These are phyloP conservation scores for Stratiomys singularior DNA, from an alignment of 2,888 invertebrate genomes.

Conservation along the genomic window DNA sequence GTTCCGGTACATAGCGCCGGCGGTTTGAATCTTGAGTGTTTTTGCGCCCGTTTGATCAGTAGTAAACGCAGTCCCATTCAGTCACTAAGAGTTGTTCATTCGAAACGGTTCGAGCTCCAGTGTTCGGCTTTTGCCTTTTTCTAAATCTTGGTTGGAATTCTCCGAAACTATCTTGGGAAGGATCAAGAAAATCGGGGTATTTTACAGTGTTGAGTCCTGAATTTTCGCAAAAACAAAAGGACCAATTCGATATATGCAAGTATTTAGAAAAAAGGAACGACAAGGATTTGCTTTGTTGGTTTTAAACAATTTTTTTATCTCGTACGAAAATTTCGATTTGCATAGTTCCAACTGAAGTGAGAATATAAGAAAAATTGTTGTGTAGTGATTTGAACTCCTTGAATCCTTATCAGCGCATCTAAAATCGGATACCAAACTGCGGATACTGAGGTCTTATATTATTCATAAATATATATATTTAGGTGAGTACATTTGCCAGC, in stretches of 20 bases:
- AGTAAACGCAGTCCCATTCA: slow-evolving; percentile 55
- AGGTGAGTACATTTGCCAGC: neutral
- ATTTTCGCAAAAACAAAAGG: neutral
- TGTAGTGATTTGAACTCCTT: neutral
- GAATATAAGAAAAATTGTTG: neutral
- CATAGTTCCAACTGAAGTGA: neutral
- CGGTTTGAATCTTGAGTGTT: slow-evolving; percentile 36
- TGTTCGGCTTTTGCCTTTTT: neutral
- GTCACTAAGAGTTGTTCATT: slow-evolving; percentile 63
- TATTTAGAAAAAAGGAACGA: too few species aligned
- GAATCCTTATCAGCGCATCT: neutral
- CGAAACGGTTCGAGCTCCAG: slow-evolving; percentile 57
- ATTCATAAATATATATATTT: neutral
- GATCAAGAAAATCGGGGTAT: neutral
- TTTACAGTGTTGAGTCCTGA: neutral
- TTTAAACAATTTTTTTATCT: too few species aligned
- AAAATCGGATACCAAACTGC: slow-evolving; percentile 2
- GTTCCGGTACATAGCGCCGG: slow-evolving; percentile 38
- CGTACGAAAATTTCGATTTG: too few species aligned
- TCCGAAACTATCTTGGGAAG: neutral
- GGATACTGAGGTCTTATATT: slow-evolving; percentile 21
- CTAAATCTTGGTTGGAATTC: neutral
- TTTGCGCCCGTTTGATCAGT: slow-evolving; percentile 28
- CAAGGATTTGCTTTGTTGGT: too few species aligned
- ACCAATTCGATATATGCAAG: neutral